Evolutionary conservation across 2,888 invertebrate species (phyloP), one percentile per base, ranked within the genome.

Genomic region (Cenopis cana): DNA sequence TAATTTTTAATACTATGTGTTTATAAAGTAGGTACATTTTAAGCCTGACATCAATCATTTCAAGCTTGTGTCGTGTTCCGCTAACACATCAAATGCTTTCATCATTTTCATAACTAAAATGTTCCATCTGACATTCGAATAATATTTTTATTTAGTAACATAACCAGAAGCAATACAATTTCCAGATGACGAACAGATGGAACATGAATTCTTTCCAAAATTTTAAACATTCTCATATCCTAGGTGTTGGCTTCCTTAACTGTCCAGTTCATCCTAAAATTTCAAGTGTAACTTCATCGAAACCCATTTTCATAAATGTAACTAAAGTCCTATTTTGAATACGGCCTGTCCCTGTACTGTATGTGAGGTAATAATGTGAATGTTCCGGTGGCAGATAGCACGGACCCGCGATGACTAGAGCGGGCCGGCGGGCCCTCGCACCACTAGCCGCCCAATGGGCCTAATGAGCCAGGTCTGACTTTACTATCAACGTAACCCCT

Each of bases 341-440:
- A 9, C 14, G 46, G 46, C n/a, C 60, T 14, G 17, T 33, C 36
- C 59, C 49, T 66, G 33, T 33, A 41, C 38, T 59, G 50, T 61
- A 61, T 29, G 12, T 46, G 20, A 59, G 2, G 12, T 59, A 56
- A 69, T 76, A 75, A 74, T 69, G 73, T 70, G 68, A 67, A 69
- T 76, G 79, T 81, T 78, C 77, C 76, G 76, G 75, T 75, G 80
- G 79, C 87, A 89, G 89, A 88, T 83, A 90, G 90, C 82, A 88
- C 91, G 86, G 93, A 93, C 82, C 79, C 90, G 89, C 94, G 93
- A 94, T 94, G 94, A 94, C 93, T 93, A 93, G 93, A 89, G 89
- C 89, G 90, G 87, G 83, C 90, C 87, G 89, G 90, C 86, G 90
- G 89, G 85, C 82, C 89, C 82, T 81, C 89, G 84, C 88, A 87